phyloP scores from a whole-genome alignment of 92 coral and sea anemone genomes.

The Bergia sp. region DNA sequence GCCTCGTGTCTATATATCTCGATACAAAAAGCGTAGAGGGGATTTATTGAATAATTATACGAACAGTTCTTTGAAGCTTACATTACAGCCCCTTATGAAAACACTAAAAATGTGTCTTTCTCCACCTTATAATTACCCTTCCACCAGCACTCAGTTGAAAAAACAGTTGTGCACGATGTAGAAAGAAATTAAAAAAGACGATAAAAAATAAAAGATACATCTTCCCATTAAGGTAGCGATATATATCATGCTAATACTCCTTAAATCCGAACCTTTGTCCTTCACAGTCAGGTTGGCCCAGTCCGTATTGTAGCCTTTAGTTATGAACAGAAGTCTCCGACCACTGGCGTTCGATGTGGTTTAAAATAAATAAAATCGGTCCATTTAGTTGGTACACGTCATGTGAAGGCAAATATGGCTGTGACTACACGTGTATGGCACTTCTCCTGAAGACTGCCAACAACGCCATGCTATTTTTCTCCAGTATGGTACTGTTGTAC shows the following conservation, averaged over 20 bases:
- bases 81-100: not conserved
- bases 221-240: not conserved
- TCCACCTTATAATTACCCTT: too few relatives aligned
- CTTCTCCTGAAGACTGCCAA: not conserved
- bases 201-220: too few relatives aligned
- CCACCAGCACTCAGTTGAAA: not conserved
- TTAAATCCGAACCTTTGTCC: not conserved
- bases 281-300: not conserved
- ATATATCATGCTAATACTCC: not conserved
- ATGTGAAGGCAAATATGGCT: not conserved
- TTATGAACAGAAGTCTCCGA: not conserved
- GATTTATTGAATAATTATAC: too few relatives aligned
- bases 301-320: not conserved
- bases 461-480: not conserved
- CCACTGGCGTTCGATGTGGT: not conserved
- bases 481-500: not conserved
- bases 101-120: not conserved
- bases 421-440: not conserved
- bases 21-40: too few relatives aligned
- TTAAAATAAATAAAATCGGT: conserved; percentile 21
- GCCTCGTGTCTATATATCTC: too few relatives aligned
- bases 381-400: not conserved
- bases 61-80: not conserved
- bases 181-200: not conserved
- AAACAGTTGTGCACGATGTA: not conserved